Conservation (phyloP, 2,113 vertebrate genomes). For the Phoenicopterus ruber region DNA sequence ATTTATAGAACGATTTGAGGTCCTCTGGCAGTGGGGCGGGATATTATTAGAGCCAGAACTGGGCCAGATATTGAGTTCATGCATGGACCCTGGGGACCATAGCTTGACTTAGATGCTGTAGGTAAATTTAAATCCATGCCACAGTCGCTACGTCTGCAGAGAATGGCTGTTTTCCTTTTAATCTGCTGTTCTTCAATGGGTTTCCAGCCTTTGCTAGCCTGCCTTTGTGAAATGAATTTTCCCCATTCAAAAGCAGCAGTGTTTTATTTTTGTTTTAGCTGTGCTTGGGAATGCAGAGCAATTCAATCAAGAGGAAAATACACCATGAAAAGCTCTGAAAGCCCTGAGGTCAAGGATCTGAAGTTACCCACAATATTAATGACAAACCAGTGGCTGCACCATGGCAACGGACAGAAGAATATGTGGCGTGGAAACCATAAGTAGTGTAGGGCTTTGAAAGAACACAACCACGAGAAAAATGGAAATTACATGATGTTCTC, state of each 20-base stretch:
- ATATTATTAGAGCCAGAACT: neutral
- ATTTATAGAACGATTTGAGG: neutral
- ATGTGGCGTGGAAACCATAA: constrained; percentile 59
- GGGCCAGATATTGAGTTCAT: neutral
- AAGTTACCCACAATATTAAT: constrained; percentile 74
- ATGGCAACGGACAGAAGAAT: constrained; percentile 66
- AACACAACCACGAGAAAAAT: constrained; percentile 64
- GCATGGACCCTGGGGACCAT: neutral
- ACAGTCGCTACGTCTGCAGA: neutral
- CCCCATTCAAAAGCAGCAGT: constrained; percentile 57
- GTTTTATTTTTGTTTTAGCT: constrained; percentile 67
- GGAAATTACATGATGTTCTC: constrained; percentile 72
- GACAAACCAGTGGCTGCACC: constrained; percentile 61
- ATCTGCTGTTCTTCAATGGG: constrained; percentile 39
- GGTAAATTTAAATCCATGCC: constrained; percentile 30
- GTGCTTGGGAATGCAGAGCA: constrained; percentile 68
- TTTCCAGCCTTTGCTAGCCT: constrained; percentile 43
- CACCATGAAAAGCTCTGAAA: constrained; percentile 70
- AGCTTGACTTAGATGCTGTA: constrained; percentile 8
- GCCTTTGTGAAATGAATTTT: constrained; percentile 64
- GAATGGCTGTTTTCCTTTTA: constrained; percentile 41
- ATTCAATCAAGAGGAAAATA: constrained; percentile 73
- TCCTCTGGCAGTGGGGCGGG: neutral
- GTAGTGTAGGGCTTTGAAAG: constrained; percentile 57
- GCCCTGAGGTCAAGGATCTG: constrained; percentile 69